Evolutionary conservation across 2,113 vertebrate species (phyloP).

Genomic region (Ailuropoda melanoleuca): DNA sequence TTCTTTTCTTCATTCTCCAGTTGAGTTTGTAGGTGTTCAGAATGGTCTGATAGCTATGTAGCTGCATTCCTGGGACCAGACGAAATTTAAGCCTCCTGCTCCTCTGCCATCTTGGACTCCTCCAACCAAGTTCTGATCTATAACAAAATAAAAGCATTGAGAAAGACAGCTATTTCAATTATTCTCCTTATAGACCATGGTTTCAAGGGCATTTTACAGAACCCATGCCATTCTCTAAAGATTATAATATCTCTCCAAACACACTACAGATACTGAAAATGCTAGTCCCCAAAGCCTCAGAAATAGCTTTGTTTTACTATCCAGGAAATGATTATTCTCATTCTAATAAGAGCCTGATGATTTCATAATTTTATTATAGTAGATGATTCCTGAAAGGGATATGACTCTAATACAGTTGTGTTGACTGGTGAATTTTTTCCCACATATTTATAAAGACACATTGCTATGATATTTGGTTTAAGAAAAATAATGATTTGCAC

Average conservation of each 20-base stretch:
- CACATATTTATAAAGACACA: not conserved
- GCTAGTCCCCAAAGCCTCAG: not conserved
- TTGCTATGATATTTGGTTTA: not conserved
- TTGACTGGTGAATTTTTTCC: not conserved
- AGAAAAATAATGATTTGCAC: too few relatives aligned
- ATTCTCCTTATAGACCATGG: not conserved
- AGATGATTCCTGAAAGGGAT: not conserved
- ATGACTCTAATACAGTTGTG: not conserved
- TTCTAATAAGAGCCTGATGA: not conserved
- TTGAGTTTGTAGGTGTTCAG: too few relatives aligned
- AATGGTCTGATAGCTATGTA: too few relatives aligned
- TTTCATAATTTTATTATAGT: slow-evolving; percentile 15
- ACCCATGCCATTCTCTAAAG: not conserved
- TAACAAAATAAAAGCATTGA: slow-evolving; percentile 8
- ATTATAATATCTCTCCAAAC: not conserved
- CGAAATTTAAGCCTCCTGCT: too few relatives aligned
- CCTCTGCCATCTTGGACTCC: too few relatives aligned
- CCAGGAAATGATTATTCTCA: not conserved
- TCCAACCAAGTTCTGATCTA: not conserved
- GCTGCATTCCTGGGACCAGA: too few relatives aligned
- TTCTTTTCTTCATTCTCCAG: too few relatives aligned
- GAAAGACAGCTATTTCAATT: not conserved
- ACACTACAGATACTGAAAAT: not conserved
- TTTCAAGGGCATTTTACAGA: not conserved
- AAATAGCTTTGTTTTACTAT: not conserved